A percentile compares a stretch with the other conserved stretches of the same genome.
Evolutionary conservation across 1,140 invertebrate species (phyloP).

Genomic region (Cataglyphis hispanica): DNA sequence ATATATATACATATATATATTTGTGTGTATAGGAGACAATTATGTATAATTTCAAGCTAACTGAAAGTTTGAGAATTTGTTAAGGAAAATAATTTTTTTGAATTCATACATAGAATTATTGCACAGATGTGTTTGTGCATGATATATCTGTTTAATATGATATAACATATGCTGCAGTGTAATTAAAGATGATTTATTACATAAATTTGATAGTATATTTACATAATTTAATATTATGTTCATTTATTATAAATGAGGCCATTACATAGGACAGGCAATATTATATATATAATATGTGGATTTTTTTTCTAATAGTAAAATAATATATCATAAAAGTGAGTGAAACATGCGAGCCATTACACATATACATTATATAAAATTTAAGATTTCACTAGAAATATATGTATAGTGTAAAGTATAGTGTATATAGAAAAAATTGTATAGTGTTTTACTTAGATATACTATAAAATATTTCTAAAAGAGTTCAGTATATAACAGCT

Average conservation of each 20-base stretch:
- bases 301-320: slow-evolving; percentile 22
- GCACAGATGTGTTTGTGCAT: too few relatives aligned
- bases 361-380: slow-evolving; percentile 18
- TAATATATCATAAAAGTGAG: slow-evolving; percentile 21
- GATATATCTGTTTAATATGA: too few relatives aligned
- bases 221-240: slow-evolving; percentile 43
- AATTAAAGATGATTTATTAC: slow-evolving; percentile 48
- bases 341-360: not conserved
- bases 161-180: not conserved
- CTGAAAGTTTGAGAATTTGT: not conserved
- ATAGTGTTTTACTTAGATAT: not conserved
- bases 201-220: slow-evolving; percentile 38
- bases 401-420: too few relatives aligned
- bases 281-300: not conserved
- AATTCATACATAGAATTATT: too few relatives aligned
- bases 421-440: slow-evolving; percentile 39
- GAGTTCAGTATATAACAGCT: not conserved
- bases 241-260: slow-evolving; percentile 45
- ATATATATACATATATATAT: too few relatives aligned
- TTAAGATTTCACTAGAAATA: slow-evolving; percentile 24
- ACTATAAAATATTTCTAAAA: slow-evolving; percentile 19
- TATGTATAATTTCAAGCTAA: too few relatives aligned
- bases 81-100: not conserved
- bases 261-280: slow-evolving; percentile 34
- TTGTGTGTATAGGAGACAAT: too few relatives aligned